A percentile compares a stretch with the other conserved stretches of the same genome.
Conservation (phyloP, 2,113 vertebrate species). For the Silurus glanis region DNA sequence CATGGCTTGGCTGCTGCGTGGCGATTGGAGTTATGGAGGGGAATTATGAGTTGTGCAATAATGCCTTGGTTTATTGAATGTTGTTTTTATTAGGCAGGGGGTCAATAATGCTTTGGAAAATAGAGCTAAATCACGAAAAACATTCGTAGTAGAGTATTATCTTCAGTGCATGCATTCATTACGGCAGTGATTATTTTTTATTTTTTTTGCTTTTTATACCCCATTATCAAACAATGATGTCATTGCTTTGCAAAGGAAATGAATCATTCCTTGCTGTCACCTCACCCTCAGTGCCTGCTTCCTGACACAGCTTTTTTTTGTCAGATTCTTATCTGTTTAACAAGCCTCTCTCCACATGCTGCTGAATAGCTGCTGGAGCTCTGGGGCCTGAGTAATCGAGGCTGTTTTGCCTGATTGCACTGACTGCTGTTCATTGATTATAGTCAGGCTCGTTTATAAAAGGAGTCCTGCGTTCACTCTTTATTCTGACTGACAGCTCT, state of each 20-base stretch:
- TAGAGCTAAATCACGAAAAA: not conserved
- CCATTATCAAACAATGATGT: not conserved
- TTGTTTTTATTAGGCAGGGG: slow-evolving; percentile 8
- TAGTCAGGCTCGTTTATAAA: slow-evolving; percentile 21
- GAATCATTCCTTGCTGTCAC: not conserved
- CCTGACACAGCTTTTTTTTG: slow-evolving; percentile 34
- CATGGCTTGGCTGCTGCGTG: slow-evolving; percentile 12
- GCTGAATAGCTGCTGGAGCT: slow-evolving; percentile 30
- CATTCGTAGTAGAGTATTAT: not conserved
- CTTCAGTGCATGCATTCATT: not conserved
- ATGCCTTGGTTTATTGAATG: slow-evolving; percentile 14
- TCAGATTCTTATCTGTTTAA: slow-evolving; percentile 45
- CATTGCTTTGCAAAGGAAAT: slow-evolving; percentile 11
- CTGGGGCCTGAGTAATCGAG: slow-evolving; percentile 8
- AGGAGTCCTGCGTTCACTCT: slow-evolving; percentile 9
- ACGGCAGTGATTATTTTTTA: not conserved
- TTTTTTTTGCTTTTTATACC: not conserved
- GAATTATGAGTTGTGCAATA: slow-evolving; percentile 7
- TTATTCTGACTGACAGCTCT: slow-evolving; percentile 22
- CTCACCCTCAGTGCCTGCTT: not conserved
- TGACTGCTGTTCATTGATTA: slow-evolving; percentile 41
- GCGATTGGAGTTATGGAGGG: slow-evolving; percentile 19
- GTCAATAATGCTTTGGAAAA: not conserved
- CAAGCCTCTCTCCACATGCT: slow-evolving; percentile 22
- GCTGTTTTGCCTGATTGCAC: slow-evolving; percentile 22